A percentile compares a stretch with the other conserved stretches of the same genome.
Conservation (phyloP, 2,888 invertebrate genomes). For the Unio pictorum region DNA sequence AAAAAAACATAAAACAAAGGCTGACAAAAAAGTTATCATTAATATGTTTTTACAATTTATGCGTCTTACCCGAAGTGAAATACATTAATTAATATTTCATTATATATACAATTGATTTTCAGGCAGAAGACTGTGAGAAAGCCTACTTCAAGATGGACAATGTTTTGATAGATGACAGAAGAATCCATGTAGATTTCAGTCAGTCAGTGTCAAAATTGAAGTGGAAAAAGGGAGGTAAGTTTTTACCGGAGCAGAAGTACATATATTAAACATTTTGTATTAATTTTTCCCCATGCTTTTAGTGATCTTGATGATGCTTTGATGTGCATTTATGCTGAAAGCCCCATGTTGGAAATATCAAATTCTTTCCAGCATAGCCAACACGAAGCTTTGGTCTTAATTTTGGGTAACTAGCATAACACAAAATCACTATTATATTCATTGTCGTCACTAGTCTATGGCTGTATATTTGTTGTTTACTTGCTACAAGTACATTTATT, state of each 20-base stretch:
- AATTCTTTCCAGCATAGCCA: too few species aligned
- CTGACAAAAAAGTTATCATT: not conserved
- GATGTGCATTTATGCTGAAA: too few species aligned
- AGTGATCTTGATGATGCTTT: too few species aligned
- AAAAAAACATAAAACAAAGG: not conserved
- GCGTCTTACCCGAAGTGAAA: not conserved
- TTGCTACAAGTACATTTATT: too few species aligned
- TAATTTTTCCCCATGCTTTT: too few species aligned
- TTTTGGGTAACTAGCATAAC: too few species aligned
- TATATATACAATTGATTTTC: conserved; percentile 19
- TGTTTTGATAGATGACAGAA: conserved; percentile 96
- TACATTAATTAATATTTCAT: not conserved
- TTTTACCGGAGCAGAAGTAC: conserved; percentile 1
- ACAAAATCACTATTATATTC: too few species aligned
- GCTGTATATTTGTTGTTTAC: too few species aligned
- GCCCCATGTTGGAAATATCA: too few species aligned
- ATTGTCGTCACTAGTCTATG: too few species aligned
- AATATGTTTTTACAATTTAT: not conserved
- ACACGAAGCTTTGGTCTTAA: too few species aligned
- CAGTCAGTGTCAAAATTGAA: conserved; percentile 94
- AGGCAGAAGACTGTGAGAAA: conserved; percentile 84
- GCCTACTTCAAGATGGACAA: conserved; percentile 99
- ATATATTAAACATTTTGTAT: too few species aligned
- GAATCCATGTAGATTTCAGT: conserved; percentile 99
- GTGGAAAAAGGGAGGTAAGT: conserved; percentile 85